A percentile compares a stretch with the other conserved stretches of the same genome.
These are phyloP conservation scores for Pangasius djambal DNA, from an alignment of 2,797 vertebrate species.

Conservation along the genomic window DNA sequence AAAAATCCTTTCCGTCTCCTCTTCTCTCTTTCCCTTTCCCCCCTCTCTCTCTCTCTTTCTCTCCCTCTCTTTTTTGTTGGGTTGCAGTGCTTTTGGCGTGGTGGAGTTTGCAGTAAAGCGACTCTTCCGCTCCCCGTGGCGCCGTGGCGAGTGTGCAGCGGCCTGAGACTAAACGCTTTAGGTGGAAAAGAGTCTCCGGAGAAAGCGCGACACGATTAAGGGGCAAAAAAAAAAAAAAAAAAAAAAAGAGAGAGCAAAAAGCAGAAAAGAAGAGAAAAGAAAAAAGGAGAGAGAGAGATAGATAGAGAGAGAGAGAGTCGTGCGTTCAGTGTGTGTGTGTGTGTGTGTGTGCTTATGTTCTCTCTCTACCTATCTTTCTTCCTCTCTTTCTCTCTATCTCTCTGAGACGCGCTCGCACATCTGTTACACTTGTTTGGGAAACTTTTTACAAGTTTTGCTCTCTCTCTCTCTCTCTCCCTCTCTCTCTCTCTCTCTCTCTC, in stretches of 20 bases:
- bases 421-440: slow-evolving; percentile 37
- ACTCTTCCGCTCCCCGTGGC: slow-evolving; percentile 97
- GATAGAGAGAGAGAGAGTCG: slow-evolving; percentile 83
- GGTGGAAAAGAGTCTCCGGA: slow-evolving; percentile 95
- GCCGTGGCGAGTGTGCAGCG: slow-evolving; percentile 96
- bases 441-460: slow-evolving; percentile 36
- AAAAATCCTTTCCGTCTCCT: slow-evolving; percentile 65
- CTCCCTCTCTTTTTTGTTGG: slow-evolving; percentile 22
- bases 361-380: slow-evolving; percentile 39
- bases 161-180: slow-evolving; percentile 99
- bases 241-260: too few species aligned
- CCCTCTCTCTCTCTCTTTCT: slow-evolving; percentile 31
- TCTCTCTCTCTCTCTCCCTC: slow-evolving; percentile 27
- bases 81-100: slow-evolving; percentile 74
- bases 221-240: slow-evolving; percentile 70
- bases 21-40: slow-evolving; percentile 50
- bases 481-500: slow-evolving; percentile 29
- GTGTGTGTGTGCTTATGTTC: slow-evolving; percentile 85
- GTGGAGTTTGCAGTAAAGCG: slow-evolving; percentile 94
- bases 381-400: slow-evolving; percentile 37
- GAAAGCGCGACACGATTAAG: slow-evolving; percentile 98
- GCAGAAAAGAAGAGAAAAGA: too few species aligned
- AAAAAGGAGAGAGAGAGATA: too few species aligned
- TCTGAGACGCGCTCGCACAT: slow-evolving; percentile 9
- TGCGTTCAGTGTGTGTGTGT: slow-evolving; percentile 85